Conservation (phyloP, 2,797 vertebrate genomes). For the Characodon lateralis region DNA sequence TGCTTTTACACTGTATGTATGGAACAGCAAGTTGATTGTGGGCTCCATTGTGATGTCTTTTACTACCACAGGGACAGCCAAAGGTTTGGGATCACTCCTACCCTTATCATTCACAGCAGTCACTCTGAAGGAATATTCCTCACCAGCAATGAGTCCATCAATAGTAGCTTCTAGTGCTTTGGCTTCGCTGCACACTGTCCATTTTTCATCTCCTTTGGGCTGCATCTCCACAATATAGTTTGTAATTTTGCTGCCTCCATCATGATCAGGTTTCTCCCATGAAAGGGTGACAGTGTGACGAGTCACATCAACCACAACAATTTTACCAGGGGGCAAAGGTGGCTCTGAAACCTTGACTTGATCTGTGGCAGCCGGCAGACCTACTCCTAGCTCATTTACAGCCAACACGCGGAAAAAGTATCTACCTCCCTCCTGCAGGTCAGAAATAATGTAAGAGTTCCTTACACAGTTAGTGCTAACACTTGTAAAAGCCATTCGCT, state of each 20-base stretch:
- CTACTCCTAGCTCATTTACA: slow-evolving; percentile 94
- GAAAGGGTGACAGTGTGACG: slow-evolving; percentile 89
- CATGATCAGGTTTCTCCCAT: slow-evolving; percentile 97
- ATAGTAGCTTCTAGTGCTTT: slow-evolving; percentile 92
- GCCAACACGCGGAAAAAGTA: slow-evolving; percentile 96
- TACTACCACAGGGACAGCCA: slow-evolving; percentile 89
- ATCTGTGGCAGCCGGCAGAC: slow-evolving; percentile 89
- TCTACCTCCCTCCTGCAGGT: slow-evolving; percentile 90
- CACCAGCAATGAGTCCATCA: slow-evolving; percentile 87
- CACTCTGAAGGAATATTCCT: slow-evolving; percentile 95
- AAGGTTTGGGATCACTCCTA: slow-evolving; percentile 92
- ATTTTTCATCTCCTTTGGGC: slow-evolving; percentile 93
- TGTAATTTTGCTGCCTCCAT: slow-evolving; percentile 97
- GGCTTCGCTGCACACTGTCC: slow-evolving; percentile 90
- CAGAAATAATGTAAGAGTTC: slow-evolving; percentile 90
- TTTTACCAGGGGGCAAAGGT: slow-evolving; percentile 92
- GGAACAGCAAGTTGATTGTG: slow-evolving; percentile 88
- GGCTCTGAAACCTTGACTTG: slow-evolving; percentile 91
- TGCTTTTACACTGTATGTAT: slow-evolving; percentile 93
- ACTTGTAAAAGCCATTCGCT: slow-evolving; percentile 94
- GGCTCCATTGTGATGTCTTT: slow-evolving; percentile 93
- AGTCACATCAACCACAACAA: slow-evolving; percentile 91
- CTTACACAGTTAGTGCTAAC: slow-evolving; percentile 92
- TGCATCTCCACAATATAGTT: slow-evolving; percentile 97
- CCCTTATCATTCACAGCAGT: slow-evolving; percentile 96